Base-by-base conservation (phyloP, 1,140 invertebrate species). In the Spodoptera litura region DNA sequence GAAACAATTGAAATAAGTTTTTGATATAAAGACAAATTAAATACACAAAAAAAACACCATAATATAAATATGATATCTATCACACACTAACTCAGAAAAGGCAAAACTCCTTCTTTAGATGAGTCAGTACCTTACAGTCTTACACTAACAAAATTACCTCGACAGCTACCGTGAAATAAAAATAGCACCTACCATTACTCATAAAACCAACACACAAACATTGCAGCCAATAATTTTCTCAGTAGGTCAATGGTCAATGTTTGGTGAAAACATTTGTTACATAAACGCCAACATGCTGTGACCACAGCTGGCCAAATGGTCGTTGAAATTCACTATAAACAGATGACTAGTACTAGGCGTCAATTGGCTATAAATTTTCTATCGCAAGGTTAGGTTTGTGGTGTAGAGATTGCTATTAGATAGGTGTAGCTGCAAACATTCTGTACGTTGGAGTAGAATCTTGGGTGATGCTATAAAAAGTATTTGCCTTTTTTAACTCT, bases 251-350 rank as follows among this genome's bases (percentile, higher is more conserved):
- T 49, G 27, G 20, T 20, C 6, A 31, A 64, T 53, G 25, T 44
- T 62, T 53, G 49, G 59, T 53, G 49, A 62, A 75, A 64, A 75
- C 56, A 62, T 75, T 64, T 75, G 72, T 74, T 74, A 74, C 72
- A 74, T 74, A 74, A 74, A 74, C 59, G n/a, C 73, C 38, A 62
- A 64, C 66, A 70, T 52, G 62, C 2, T 61, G 27, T 6, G 25
- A 31, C 20, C 44, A 10, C 20, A 70, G 12, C 25, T 27, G 73
- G 49, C 27, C 20, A 64, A 75, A 31, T 31, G 49, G 15, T 31
- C 58, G 59, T 75, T 75, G 64, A 75, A 75, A 75, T 75, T 75
- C 49, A 75, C 73, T 61, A 75, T 75, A 75, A 75, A 75, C 58
- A 75, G 25, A 75, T 75, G 73, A 52, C 59, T 59, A 75, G 12